These are phyloP conservation scores for Neotoxoptera formosana DNA, from an alignment of 1,140 invertebrate species.

Conservation along the genomic window DNA sequence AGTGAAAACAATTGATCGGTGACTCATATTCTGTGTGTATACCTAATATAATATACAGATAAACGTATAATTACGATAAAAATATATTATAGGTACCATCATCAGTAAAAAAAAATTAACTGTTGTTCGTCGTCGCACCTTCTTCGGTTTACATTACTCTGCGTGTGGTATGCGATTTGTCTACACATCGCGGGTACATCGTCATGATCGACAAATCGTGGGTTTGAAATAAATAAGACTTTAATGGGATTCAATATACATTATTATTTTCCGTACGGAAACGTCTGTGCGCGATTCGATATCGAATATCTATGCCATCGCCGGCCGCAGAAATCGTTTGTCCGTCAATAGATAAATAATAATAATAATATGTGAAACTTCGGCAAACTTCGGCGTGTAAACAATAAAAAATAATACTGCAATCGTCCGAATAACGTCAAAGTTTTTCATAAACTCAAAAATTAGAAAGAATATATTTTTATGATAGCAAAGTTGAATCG, in stretches of 20 bases:
- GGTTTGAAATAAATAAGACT: not conserved
- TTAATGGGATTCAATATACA: not conserved
- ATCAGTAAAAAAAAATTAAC: not conserved
- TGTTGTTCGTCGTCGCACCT: conserved; percentile 8
- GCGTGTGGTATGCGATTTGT: not conserved
- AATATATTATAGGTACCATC: not conserved
- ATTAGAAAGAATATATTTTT: not conserved
- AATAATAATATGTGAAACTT: too few relatives aligned
- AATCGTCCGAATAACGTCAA: not conserved
- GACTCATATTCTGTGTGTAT: not conserved
- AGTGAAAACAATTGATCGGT: not conserved
- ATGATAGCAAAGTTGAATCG: not conserved
- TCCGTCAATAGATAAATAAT: too few relatives aligned
- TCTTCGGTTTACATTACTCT: not conserved
- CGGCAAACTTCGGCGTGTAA: too few relatives aligned
- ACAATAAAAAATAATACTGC: too few relatives aligned
- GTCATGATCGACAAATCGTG: not conserved
- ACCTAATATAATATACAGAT: not conserved
- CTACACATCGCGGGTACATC: not conserved
- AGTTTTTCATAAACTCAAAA: not conserved
- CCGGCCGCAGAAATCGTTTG: too few relatives aligned
- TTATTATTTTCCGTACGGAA: not conserved
- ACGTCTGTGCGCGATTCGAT: not conserved
- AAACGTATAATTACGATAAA: not conserved
- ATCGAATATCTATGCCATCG: not conserved